A percentile compares a stretch with the other conserved stretches of the same genome.
These are phyloP conservation scores for Meleagris gallopavo DNA, from an alignment of 2,113 vertebrate genomes.

Conservation along the genomic window DNA sequence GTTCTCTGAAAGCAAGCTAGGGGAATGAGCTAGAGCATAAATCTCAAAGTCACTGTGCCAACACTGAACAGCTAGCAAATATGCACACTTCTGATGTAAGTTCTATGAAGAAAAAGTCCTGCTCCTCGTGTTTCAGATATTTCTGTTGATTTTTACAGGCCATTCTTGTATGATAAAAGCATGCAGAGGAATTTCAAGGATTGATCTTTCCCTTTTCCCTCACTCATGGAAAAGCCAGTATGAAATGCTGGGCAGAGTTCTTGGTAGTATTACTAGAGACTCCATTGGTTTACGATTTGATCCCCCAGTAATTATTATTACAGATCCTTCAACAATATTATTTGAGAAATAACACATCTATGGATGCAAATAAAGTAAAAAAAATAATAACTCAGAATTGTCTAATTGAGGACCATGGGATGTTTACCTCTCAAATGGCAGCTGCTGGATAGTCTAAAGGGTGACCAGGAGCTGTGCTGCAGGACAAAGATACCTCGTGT, in stretches of 20 bases:
- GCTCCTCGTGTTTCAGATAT: neutral
- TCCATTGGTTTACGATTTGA: neutral
- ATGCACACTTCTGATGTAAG: rapidly evolving
- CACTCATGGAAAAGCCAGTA: neutral
- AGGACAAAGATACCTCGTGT: rapidly evolving
- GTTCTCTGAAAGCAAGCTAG: neutral
- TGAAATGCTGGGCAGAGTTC: neutral
- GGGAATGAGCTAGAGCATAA: neutral
- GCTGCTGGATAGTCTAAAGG: slow-evolving; percentile 6
- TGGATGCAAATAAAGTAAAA: neutral
- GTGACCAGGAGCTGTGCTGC: neutral
- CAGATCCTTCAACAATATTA: neutral
- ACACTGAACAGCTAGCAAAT: rapidly evolving
- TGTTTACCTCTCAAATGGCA: slow-evolving; percentile 29
- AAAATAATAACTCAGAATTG: neutral
- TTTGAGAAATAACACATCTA: neutral
- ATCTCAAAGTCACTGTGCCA: neutral
- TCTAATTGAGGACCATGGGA: neutral
- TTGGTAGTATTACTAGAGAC: neutral
- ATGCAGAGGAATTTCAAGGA: neutral
- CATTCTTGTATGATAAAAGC: neutral
- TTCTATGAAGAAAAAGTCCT: neutral
- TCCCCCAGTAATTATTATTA: neutral
- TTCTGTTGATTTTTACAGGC: neutral
- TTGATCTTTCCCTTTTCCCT: neutral